Percentiles rank a stretch among this genome's conserved stretches.
Conservation (phyloP, 2,797 vertebrate genomes). For the Xenops minutus region DNA sequence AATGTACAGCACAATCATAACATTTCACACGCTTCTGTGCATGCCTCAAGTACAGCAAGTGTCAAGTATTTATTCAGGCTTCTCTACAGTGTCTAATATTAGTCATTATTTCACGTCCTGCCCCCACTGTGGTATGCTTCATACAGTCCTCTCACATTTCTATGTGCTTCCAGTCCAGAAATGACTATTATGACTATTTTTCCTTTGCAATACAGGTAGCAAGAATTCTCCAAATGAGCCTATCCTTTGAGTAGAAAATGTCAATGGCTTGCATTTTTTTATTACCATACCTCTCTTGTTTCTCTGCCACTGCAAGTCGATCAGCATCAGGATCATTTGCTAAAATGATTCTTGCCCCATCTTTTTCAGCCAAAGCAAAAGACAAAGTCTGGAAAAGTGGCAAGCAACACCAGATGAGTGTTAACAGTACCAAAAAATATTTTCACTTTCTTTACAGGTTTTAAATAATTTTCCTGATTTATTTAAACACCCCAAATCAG, state of each 20-base stretch:
- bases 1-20: neutral
- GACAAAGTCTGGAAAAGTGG: constrained; percentile 85
- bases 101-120: neutral
- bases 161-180: neutral
- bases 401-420: neutral
- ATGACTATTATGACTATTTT: neutral
- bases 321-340: constrained; percentile 98
- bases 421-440: neutral
- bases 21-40: neutral
- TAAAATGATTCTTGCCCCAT: constrained; percentile 86
- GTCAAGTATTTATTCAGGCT: neutral
- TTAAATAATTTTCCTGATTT: neutral
- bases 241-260: neutral
- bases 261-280: neutral
- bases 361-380: constrained; percentile 89
- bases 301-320: constrained; percentile 92
- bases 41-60: neutral
- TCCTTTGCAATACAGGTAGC: neutral
- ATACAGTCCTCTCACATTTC: neutral
- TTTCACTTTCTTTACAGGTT: neutral
- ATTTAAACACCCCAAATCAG: neutral
- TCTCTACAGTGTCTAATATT: neutral
- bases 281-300: constrained; percentile 83
- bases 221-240: neutral
- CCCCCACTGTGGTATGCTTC: neutral